Conservation (phyloP, 2,797 vertebrate species). For the Smutsia temminckii region DNA sequence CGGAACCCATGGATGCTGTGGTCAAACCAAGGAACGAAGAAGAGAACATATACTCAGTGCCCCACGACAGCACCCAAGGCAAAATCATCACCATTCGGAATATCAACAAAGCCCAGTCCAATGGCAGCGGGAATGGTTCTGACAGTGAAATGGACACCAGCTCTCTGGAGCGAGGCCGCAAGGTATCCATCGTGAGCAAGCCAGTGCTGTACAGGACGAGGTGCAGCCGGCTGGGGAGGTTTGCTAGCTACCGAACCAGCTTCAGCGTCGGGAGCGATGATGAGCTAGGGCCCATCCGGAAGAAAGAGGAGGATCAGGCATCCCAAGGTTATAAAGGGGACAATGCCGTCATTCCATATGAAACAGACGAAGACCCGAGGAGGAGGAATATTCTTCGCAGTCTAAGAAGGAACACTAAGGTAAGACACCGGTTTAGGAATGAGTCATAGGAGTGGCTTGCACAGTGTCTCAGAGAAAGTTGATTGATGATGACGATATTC, state of each 20-base stretch:
- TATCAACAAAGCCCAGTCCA: slow-evolving; percentile 94
- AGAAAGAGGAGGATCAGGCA: slow-evolving; percentile 90
- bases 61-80: slow-evolving; percentile 97
- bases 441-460: background rate
- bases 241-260: slow-evolving; percentile 94
- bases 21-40: slow-evolving; percentile 92
- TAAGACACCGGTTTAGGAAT: slow-evolving; percentile 63
- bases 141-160: slow-evolving; percentile 96
- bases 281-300: slow-evolving; percentile 90
- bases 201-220: slow-evolving; percentile 93
- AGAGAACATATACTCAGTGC: slow-evolving; percentile 97
- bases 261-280: slow-evolving; percentile 96
- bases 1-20: slow-evolving; percentile 96
- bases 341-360: slow-evolving; percentile 90
- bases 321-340: slow-evolving; percentile 91
- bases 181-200: slow-evolving; percentile 90
- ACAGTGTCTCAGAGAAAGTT: background rate
- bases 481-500: background rate
- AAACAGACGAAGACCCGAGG: slow-evolving; percentile 91
- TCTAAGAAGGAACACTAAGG: slow-evolving; percentile 94
- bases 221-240: slow-evolving; percentile 93
- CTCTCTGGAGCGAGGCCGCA: slow-evolving; percentile 93
- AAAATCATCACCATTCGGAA: slow-evolving; percentile 98
- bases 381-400: slow-evolving; percentile 94
- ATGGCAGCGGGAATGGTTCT: slow-evolving; percentile 94